Conservation (phyloP, 1,140 invertebrate species). For the Pseudomyrmex pallidus region DNA sequence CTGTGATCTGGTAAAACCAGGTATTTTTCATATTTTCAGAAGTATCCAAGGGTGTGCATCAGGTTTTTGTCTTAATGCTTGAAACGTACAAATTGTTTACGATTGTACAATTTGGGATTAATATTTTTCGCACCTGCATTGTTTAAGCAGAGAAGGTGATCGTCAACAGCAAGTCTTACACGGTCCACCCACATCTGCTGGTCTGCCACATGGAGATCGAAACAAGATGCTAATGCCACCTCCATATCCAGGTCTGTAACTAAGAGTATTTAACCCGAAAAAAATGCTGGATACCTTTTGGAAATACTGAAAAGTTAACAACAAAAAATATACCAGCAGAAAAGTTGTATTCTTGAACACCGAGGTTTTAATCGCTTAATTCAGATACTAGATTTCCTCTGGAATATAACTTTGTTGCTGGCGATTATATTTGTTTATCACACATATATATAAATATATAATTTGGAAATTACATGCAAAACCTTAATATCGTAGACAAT, state of each 20-base stretch:
- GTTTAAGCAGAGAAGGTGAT: slow-evolving; percentile 85
- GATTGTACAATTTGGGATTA: slow-evolving; percentile 70
- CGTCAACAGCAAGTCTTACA: slow-evolving; percentile 82
- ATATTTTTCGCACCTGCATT: slow-evolving; percentile 80
- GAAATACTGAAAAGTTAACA: slow-evolving; percentile 52
- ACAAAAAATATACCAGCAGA: slow-evolving; percentile 14
- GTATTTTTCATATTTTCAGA: slow-evolving; percentile 78
- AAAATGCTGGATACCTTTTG: slow-evolving; percentile 79
- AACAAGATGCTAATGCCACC: slow-evolving; percentile 85
- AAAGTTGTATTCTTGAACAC: slow-evolving; percentile 40
- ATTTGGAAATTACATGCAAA: slow-evolving; percentile 3
- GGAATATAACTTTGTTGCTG: slow-evolving; percentile 43
- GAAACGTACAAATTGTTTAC: slow-evolving; percentile 61
- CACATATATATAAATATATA: background rate
- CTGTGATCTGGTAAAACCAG: slow-evolving; percentile 64
- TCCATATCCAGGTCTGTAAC: slow-evolving; percentile 85
- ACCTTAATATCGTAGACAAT: background rate
- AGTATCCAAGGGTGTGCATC: slow-evolving; percentile 74
- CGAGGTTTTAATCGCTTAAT: background rate
- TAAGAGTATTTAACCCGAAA: slow-evolving; percentile 83
- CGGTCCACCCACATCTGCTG: slow-evolving; percentile 77
- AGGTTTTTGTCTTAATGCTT: slow-evolving; percentile 73
- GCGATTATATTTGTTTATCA: slow-evolving; percentile 14
- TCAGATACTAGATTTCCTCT: background rate
- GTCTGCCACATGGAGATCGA: slow-evolving; percentile 79